Base-by-base conservation (phyloP, 2,113 vertebrate genomes). In the Vicugna pacos region DNA sequence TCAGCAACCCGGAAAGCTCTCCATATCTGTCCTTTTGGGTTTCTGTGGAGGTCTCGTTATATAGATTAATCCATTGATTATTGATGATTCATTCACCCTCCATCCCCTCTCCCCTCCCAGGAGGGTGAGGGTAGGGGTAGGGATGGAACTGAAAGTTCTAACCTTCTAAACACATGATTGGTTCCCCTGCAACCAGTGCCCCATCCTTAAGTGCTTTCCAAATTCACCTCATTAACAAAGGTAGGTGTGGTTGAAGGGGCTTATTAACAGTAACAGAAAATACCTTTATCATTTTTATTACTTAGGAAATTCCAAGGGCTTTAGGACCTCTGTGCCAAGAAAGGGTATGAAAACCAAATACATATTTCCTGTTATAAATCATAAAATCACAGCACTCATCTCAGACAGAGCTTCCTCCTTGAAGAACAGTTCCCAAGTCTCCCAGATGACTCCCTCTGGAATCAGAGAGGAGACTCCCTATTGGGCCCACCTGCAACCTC, bases 341-440 rank as follows among this genome's bases (percentile, higher is more conserved):
- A 86, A 54, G 14, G 2, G 5, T 20, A 69, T 84, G 54, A 64
- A 72, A 42, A 38, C 32, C 32, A 62, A 70, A 70, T 26, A 32
- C 4, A 13, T 42, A 42, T 48, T 42, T 75, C 35, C 60, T 72
- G 52, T 80, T 72, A 24, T 30, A 81, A 87, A 38, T 64, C 62
- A 52, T 72, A 85, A 62, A 52, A 62, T 77, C 62, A 62, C 38
- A 30, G 15, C 64, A 20, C 15, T 75, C 62, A 11, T 54, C 42
- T 94, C 48, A 81, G 50, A 62, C 70, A 96, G 89, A 89, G 42
- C 82, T 75, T 83, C 64, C 42, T 92, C 62, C 8, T 64, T 50
- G 56, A 50, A 67, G 4, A 30, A 35, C 30, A 62, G 46, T 42
- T 92, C 84, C 35, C 54, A 80, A 38, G 58, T 9, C 26, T 52